These are phyloP conservation scores for Paramisgurnus dabryanus DNA, from an alignment of 2,113 vertebrate genomes.

Conservation along the genomic window DNA sequence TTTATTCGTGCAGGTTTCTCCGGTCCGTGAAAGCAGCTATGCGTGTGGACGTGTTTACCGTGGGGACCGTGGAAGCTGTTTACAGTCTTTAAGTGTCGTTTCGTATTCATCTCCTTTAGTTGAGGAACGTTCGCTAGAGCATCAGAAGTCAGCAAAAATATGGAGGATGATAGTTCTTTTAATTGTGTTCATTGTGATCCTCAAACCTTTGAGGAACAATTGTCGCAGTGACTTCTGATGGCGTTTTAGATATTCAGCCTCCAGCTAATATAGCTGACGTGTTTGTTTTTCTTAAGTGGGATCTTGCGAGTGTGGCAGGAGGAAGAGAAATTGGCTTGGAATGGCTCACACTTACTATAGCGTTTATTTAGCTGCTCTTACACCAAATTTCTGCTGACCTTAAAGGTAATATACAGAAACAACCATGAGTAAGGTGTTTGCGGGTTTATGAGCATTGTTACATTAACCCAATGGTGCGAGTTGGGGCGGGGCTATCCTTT, in stretches of 20 bases:
- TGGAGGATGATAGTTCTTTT: not conserved
- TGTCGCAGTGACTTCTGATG: not conserved
- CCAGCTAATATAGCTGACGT: not conserved
- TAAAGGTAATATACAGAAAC: too few relatives aligned
- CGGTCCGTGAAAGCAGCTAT: constrained; percentile 4
- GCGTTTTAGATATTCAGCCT: not conserved
- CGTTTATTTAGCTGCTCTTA: too few relatives aligned
- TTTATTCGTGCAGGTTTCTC: constrained; percentile 31
- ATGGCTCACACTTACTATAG: too few relatives aligned
- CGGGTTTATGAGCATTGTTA: too few relatives aligned
- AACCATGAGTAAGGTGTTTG: too few relatives aligned
- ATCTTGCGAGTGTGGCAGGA: too few relatives aligned
- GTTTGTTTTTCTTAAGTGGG: not conserved
- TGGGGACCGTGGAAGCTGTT: constrained; percentile 36
- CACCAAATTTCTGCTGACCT: too few relatives aligned
- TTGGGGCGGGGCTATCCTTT: too few relatives aligned
- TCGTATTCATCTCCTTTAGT: constrained; percentile 32
- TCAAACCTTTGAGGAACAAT: not conserved
- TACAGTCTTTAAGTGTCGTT: constrained; percentile 39
- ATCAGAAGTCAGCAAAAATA: not conserved
- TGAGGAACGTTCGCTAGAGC: not conserved
- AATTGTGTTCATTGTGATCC: not conserved
- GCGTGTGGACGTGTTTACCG: constrained; percentile 6
- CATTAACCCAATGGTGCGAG: too few relatives aligned
- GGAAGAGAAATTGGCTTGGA: too few relatives aligned